These are phyloP conservation scores for Dynastes maya DNA, from an alignment of 2,888 invertebrate species.

Conservation along the genomic window DNA sequence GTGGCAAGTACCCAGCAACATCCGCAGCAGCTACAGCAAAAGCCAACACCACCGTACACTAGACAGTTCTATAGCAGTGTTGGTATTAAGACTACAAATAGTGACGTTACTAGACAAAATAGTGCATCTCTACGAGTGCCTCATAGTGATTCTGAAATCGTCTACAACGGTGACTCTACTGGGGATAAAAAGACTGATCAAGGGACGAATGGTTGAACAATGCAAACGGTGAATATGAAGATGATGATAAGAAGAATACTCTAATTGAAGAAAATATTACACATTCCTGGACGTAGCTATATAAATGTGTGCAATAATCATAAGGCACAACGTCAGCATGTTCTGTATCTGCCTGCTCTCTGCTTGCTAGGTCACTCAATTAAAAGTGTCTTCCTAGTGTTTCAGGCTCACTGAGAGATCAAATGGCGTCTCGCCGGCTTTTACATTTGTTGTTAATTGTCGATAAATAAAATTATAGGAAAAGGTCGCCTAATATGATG, in stretches of 20 bases:
- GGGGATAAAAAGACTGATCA: conserved; percentile 62
- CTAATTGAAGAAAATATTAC: conserved; percentile 56
- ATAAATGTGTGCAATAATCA: conserved; percentile 60
- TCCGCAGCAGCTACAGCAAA: conserved; percentile 27
- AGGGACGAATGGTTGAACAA: conserved; percentile 63
- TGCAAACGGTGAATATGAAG: conserved; percentile 59
- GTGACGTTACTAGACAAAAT: conserved; percentile 67
- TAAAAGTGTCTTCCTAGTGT: conserved; percentile 68
- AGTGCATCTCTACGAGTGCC: conserved; percentile 66
- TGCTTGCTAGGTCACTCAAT: conserved; percentile 64
- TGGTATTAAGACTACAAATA: conserved; percentile 57
- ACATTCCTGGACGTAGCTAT: conserved; percentile 67
- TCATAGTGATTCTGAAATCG: conserved; percentile 63
- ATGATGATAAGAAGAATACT: conserved; percentile 30
- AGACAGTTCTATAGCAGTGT: conserved; percentile 56
- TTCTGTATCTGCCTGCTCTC: conserved; percentile 55
- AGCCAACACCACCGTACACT: conserved; percentile 57
- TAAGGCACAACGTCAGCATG: conserved; percentile 58
- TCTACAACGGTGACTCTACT: conserved; percentile 64
- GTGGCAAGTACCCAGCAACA: conserved; percentile 60
- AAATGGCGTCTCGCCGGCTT: conserved; percentile 51
- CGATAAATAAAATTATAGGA: conserved; percentile 46
- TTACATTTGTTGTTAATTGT: conserved; percentile 54
- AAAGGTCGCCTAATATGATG: conserved; percentile 35
- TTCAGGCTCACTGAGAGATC: conserved; percentile 56